phyloP scores from a whole-genome alignment of 2,888 invertebrate genomes.

The Ommatoiulus sabulosus region DNA sequence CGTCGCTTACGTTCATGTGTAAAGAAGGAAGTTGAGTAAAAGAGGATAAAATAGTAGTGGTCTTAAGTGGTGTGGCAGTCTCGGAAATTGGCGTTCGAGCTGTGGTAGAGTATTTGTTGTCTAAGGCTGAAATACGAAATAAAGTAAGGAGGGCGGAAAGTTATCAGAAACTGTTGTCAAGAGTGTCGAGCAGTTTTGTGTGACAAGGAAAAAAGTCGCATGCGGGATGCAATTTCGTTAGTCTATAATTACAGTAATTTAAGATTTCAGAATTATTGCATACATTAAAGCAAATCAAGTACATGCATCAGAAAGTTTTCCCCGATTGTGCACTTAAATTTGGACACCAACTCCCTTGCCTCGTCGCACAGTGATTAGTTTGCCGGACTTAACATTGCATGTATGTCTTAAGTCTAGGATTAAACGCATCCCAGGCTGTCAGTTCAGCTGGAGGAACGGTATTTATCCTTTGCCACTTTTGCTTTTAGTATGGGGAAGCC shows the following conservation, averaged over 20 bases:
- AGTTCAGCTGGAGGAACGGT: neutral
- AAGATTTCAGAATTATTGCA: no score
- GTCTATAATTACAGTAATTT: neutral
- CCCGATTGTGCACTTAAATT: no score
- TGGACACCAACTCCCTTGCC: no score
- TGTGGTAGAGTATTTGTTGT: neutral
- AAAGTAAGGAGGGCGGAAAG: neutral
- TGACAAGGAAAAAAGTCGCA: neutral
- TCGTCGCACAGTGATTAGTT: no score
- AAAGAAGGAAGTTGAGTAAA: neutral
- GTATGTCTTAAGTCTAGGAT: no score
- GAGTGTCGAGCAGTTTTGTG: neutral
- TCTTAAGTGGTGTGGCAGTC: neutral
- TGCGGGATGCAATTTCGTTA: neutral
- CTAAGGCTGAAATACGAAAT: constrained; percentile 26
- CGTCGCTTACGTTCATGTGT: no score
- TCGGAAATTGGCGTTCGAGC: neutral
- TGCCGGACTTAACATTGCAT: neutral
- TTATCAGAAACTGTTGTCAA: neutral
- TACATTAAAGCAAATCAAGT: no score
- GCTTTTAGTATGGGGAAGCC: neutral
- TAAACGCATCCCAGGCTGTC: neutral
- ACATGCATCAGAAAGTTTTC: no score
- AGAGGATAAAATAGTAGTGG: neutral
- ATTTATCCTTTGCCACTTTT: neutral